Conservation (phyloP, 1,140 invertebrate genomes). For the Gryon sp. region DNA sequence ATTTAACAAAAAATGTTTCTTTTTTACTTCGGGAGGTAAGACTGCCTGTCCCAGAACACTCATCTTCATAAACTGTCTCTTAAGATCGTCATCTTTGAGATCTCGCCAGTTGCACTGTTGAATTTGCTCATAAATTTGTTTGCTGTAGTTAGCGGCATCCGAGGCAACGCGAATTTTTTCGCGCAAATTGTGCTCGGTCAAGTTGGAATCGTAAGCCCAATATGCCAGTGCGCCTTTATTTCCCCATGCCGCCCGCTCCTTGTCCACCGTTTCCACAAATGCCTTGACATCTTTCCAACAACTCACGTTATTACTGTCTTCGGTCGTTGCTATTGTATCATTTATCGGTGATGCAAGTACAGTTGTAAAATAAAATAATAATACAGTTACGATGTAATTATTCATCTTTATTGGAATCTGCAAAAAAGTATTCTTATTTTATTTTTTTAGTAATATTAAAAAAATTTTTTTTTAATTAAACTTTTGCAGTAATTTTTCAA, state of each 20-base stretch:
- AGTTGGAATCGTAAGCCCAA: conserved; percentile 87
- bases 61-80: conserved; percentile 84
- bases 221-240: conserved; percentile 80
- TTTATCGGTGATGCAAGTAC: neutral
- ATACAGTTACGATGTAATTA: neutral
- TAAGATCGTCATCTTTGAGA: conserved; percentile 81
- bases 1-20: neutral
- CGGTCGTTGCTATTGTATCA: neutral
- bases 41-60: conserved; percentile 85
- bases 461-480: no score
- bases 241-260: conserved; percentile 78
- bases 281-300: conserved; percentile 24
- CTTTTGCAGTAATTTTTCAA: no score
- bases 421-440: no score
- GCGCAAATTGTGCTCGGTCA: conserved; percentile 86
- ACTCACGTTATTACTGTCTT: neutral
- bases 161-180: conserved; percentile 78
- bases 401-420: no score
- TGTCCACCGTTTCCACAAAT: conserved; percentile 19
- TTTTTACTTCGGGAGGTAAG: conserved; percentile 82
- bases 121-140: conserved; percentile 81
- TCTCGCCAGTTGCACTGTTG: conserved; percentile 83
- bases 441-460: no score
- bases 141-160: conserved; percentile 72
- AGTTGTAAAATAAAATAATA: neutral